Evolutionary conservation across 2,797 vertebrate species (phyloP), one percentile per base, ranked within the genome.

Genomic region (Chlorospingus semifuscus): DNA sequence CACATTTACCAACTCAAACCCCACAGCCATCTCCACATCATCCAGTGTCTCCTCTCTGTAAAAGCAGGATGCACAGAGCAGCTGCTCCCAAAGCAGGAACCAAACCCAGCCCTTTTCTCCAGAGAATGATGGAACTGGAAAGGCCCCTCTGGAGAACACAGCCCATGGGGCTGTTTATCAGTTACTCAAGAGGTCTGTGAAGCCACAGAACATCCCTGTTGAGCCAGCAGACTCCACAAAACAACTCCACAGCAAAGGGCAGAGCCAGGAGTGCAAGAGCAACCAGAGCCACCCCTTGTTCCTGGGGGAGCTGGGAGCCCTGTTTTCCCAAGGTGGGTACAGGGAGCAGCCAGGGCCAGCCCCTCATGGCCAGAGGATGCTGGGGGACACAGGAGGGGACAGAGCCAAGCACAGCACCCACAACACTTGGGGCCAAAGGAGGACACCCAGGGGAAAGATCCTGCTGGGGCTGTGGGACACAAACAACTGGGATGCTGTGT

Each of bases 11-110:
- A 61, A 61, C 52, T 5, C 18, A 60, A 74, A 26, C 8, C 14
- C 29, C 2, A 1, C 41, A 41, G 71, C 0, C 0, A 46, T 21
- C 50, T 32, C 49, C 68, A 46, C 16, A 26, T 6, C 50, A 41
- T 7, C 46, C 39, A 49, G 52, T 3, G 39, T 6, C 71, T 52
- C 59, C 23, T 63, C 26, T 75, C 27, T 4, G 0, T 27, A 63
- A 11, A 49, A 74, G 27, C 1, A 1, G 46, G 15, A 26, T 9
- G 4, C 1, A 1, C 0, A 0, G 41, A 60, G 29, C 0, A 0
- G 52, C 39, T 61, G 56, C 47, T 87, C 27, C 44, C 60, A 39
- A 57, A n/a, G 10, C 1, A 0, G 34, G 19, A 47, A 29, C 44
- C 47, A 39, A 75, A 36, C 16, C 37, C 68, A 49, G 56, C 16